Evolutionary conservation across 2,797 vertebrate species (phyloP).

Genomic region (Clarias platycephalus): DNA sequence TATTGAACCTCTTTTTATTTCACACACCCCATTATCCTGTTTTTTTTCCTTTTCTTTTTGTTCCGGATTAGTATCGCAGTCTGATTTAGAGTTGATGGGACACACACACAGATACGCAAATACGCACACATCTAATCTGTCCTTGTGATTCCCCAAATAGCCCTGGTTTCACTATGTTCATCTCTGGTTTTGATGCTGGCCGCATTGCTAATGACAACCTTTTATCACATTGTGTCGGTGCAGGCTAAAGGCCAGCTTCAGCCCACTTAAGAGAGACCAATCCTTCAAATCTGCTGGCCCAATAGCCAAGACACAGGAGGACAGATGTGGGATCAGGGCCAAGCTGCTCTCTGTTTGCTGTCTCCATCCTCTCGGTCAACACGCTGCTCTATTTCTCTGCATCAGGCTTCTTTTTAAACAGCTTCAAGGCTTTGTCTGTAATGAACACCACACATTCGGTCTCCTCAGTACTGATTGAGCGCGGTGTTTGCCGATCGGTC

Average conservation of each 20-base stretch:
- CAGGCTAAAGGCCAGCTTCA: conserved; percentile 66
- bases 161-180: conserved; percentile 44
- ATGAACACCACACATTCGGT: conserved; percentile 62
- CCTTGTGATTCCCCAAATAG: conserved; percentile 59
- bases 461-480: conserved; percentile 55
- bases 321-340: conserved; percentile 74
- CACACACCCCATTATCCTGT: conserved; percentile 19
- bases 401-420: conserved; percentile 65
- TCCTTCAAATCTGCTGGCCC: conserved; percentile 65
- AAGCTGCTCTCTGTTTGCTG: conserved; percentile 70
- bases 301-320: conserved; percentile 57
- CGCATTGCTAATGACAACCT: conserved; percentile 65
- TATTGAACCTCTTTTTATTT: conserved; percentile 4
- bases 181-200: conserved; percentile 66
- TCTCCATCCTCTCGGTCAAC: conserved; percentile 76
- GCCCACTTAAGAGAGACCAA: conserved; percentile 71
- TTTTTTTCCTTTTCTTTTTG: conserved; percentile 55
- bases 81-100: conserved; percentile 37
- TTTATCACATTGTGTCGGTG: conserved; percentile 69
- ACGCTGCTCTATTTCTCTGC: conserved; percentile 63
- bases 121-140: conserved; percentile 62
- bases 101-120: conserved; percentile 47
- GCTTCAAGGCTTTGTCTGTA: conserved; percentile 65
- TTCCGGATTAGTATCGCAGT: conserved; percentile 62
- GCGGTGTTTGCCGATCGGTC: conserved; percentile 54